Evolutionary conservation across 2,113 vertebrate genomes (phyloP), one percentile per base, ranked within the genome.

Genomic region (Lethenteron reissneri): DNA sequence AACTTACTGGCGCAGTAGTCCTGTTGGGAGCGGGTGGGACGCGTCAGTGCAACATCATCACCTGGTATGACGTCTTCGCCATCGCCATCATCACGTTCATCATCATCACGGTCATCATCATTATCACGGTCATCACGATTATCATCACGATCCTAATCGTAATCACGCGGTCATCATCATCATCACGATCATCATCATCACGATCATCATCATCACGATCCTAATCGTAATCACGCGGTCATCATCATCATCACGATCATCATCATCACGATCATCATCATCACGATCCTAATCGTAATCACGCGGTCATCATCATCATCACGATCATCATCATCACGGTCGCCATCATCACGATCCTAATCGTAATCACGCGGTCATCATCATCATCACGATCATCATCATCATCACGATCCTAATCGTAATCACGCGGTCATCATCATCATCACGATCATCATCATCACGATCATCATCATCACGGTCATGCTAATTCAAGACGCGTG

Each of bases 1-100:
- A 82, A 84, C 68, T 80, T 81, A 74, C 81, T 82, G 72, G 82
- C 81, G 71, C 81, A 82, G 73, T 83, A 83, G 73, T 78, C 80
- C 81, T 84, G 74, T 41, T 41, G 41, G 41, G 41, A 41, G 41
- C 41, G 41, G 41, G 41, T 1, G 41, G 41, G 41, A 41, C 41
- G 41, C 41, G 41, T 41, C 41, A 41, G 41, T 41, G 41, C 41
- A 41, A 41, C 41, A 41, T 41, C 41, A 41, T 41, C 41, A 41
- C 41, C 5, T 41, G 41, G 41, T 41, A 41, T 41, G 5, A 41
- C 41, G 41, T 41, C 41, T 41, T 41, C 6, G 41, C 41, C 41
- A 41, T 41, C 41, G 41, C 41, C 41, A 41, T 41, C 41, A 41
- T 41, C 41, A 41, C 41, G 41, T 7, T 41, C 41, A 41, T 41